Percentiles rank a stretch among this genome's conserved stretches.
Conservation (phyloP, 2,797 vertebrate species). For the Monodelphis domestica region DNA sequence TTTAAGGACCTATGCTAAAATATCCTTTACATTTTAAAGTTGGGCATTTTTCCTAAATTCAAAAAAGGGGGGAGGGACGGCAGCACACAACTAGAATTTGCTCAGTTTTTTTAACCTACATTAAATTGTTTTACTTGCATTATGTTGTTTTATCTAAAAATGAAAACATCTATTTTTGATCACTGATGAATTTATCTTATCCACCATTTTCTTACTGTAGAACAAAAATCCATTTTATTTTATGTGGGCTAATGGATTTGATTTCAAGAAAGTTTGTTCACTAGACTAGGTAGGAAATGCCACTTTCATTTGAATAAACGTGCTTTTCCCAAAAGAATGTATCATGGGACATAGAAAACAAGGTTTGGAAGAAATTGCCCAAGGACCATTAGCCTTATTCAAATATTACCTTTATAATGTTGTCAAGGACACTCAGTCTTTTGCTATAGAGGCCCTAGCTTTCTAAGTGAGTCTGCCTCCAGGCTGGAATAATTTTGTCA, state of each 20-base stretch:
- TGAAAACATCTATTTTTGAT: conserved; percentile 11
- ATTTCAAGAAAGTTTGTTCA: conserved; percentile 37
- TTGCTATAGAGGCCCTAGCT: conserved; percentile 41
- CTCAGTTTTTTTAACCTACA: not conserved
- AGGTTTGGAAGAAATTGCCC: conserved; percentile 42
- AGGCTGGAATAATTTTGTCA: conserved; percentile 73
- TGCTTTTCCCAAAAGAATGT: conserved; percentile 61
- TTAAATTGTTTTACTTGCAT: not conserved
- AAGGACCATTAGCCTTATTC: conserved; percentile 58
- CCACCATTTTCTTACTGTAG: not conserved
- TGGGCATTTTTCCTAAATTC: not conserved
- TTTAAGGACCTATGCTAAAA: not conserved
- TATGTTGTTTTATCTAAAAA: not conserved
- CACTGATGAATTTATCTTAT: not conserved
- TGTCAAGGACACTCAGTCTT: conserved; percentile 66
- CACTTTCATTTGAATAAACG: conserved; percentile 59
- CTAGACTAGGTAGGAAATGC: not conserved
- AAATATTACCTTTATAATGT: conserved; percentile 30
- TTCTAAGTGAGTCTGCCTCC: conserved; percentile 53
- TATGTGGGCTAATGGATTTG: not conserved
- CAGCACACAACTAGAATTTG: not conserved
- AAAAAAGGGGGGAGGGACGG: conserved; percentile 38
- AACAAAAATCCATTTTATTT: not conserved
- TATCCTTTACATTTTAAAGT: conserved; percentile 11
- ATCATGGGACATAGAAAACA: conserved; percentile 52